phyloP scores from a whole-genome alignment of 2,888 invertebrate species.

The Drosophila fungiperda region DNA sequence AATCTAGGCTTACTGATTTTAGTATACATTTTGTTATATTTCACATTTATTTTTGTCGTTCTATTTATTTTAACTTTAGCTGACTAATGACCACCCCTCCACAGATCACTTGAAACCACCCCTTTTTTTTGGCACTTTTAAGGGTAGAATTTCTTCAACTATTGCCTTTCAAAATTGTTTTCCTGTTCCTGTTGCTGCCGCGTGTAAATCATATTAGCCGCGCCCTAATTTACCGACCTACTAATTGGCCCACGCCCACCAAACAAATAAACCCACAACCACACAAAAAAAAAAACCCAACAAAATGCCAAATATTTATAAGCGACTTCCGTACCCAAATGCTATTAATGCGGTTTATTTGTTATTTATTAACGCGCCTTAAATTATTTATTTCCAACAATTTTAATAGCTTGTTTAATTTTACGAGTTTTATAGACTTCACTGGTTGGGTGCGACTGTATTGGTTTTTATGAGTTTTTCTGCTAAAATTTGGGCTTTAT shows the following conservation, averaged over 20 bases:
- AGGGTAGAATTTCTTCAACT: neutral
- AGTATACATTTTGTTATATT: neutral
- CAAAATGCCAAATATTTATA: constrained; percentile 43
- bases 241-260: constrained; percentile 53
- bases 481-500: constrained; percentile 45
- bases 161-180: constrained; percentile 6
- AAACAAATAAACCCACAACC: constrained; percentile 20
- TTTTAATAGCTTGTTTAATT: constrained; percentile 38
- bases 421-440: constrained; percentile 22
- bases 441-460: constrained; percentile 7
- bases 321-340: constrained; percentile 30
- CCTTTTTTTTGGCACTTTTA: constrained; percentile 24
- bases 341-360: constrained; percentile 29
- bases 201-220: constrained; percentile 52
- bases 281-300: constrained; percentile 7
- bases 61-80: neutral
- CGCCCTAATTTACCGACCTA: constrained; percentile 46
- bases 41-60: neutral
- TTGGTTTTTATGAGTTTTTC: constrained; percentile 23
- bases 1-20: neutral
- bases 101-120: constrained; percentile 1
- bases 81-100: neutral
- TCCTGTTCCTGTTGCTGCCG: constrained; percentile 24
- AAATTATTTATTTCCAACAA: constrained; percentile 57
- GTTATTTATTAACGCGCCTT: constrained; percentile 59